These are phyloP conservation scores for Thamnophis sirtalis DNA, from an alignment of 2,113 vertebrate genomes.

Conservation along the genomic window DNA sequence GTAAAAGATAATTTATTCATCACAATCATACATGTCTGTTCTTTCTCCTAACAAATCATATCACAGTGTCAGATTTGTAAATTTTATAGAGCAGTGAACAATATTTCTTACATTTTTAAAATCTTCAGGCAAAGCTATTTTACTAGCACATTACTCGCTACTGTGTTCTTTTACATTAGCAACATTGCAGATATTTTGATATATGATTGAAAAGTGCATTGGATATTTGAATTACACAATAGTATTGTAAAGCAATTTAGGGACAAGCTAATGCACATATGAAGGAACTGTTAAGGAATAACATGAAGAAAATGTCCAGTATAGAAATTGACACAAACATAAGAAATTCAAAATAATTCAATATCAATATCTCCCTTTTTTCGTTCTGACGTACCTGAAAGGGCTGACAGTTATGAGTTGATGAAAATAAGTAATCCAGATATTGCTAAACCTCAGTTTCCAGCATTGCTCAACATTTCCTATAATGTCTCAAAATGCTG, in stretches of 20 bases:
- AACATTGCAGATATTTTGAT: constrained; percentile 42
- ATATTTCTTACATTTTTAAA: constrained; percentile 33
- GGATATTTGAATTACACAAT: constrained; percentile 2
- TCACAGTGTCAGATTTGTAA: neutral
- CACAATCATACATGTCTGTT: neutral
- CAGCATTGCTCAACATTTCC: neutral
- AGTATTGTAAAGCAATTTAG: neutral
- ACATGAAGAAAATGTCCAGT: neutral
- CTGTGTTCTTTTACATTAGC: constrained; percentile 46
- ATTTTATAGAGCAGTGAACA: neutral
- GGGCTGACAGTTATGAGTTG: neutral
- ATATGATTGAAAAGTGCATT: constrained; percentile 43
- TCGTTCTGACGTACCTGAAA: neutral
- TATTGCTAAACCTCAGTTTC: neutral
- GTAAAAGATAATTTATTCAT: neutral
- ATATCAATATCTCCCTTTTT: neutral
- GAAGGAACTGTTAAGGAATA: neutral
- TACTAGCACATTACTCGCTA: constrained; percentile 33
- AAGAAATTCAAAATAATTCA: neutral
- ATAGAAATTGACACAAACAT: neutral
- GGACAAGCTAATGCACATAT: neutral
- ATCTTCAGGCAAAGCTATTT: constrained; percentile 34
- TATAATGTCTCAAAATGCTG: neutral
- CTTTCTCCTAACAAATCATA: constrained; percentile 31
- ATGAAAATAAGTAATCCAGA: neutral